Conservation (phyloP, 92 coral and sea anemone species). For the Porites cylindrica region DNA sequence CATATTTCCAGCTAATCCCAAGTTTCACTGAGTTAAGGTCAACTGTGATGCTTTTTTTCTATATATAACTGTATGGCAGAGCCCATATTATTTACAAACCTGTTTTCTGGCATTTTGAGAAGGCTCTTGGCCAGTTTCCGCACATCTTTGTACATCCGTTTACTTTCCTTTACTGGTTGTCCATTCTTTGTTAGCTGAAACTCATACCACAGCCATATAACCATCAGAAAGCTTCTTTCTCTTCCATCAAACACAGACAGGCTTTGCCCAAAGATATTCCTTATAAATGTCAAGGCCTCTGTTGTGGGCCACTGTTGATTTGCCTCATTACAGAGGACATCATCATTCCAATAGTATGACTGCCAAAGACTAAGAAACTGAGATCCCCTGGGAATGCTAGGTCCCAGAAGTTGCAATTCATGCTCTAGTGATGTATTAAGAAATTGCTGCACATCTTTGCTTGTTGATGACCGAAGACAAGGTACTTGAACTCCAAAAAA, state of each 20-base stretch:
- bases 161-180: constrained; percentile 58
- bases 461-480: constrained; percentile 44
- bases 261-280: constrained; percentile 87
- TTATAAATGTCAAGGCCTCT: constrained; percentile 55
- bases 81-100: constrained; percentile 45
- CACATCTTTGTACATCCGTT: constrained; percentile 78
- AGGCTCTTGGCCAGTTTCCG: constrained; percentile 88
- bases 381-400: background rate
- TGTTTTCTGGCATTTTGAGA: constrained; percentile 81
- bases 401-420: constrained; percentile 46
- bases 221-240: constrained; percentile 64
- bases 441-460: constrained; percentile 44
- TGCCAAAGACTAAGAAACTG: constrained; percentile 68
- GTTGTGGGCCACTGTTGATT: constrained; percentile 45
- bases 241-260: constrained; percentile 73
- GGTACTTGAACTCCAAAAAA: constrained; percentile 79
- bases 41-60: too few relatives aligned
- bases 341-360: constrained; percentile 50
- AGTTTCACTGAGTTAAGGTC: too few relatives aligned
- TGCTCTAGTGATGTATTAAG: constrained; percentile 62
- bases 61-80: too few relatives aligned
- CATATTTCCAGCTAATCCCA: too few relatives aligned
- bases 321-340: background rate
- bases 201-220: constrained; percentile 88
- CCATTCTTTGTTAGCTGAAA: constrained; percentile 53